Evolutionary conservation across 2,797 vertebrate genomes (phyloP).

Genomic region (Avahi laniger): DNA sequence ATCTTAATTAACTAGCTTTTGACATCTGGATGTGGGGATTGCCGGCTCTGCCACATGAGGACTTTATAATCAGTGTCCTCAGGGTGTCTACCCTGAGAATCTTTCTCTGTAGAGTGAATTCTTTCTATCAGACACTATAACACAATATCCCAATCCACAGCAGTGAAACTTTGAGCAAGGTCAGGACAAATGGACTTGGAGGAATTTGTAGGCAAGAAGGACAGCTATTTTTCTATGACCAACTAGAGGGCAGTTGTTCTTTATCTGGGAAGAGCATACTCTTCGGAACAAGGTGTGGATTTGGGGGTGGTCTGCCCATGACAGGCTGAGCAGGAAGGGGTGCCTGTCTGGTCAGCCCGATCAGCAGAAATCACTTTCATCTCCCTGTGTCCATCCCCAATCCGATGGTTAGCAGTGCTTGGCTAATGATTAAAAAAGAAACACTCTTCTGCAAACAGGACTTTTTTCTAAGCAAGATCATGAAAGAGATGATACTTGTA

Average conservation of each 20-base stretch:
- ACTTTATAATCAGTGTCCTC: constrained; percentile 63
- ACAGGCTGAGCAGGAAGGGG: background rate
- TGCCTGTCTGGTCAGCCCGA: background rate
- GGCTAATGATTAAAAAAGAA: background rate
- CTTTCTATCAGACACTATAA: constrained; percentile 50
- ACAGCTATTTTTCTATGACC: background rate
- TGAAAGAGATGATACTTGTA: background rate
- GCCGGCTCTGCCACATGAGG: background rate
- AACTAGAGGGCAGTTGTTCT: background rate
- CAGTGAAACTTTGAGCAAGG: constrained; percentile 64
- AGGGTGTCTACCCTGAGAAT: constrained; percentile 49
- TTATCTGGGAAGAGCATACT: background rate
- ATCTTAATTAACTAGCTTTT: constrained; percentile 72
- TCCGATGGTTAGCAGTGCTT: background rate
- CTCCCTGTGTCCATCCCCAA: background rate
- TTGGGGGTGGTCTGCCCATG: background rate
- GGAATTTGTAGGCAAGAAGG: constrained; percentile 4
- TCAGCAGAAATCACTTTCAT: background rate
- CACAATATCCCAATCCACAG: constrained; percentile 27
- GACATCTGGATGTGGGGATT: constrained; percentile 60
- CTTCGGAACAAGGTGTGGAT: background rate
- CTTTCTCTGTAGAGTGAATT: constrained; percentile 50
- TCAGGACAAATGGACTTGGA: constrained; percentile 54
- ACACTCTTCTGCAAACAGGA: background rate
- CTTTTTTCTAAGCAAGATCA: background rate